phyloP scores from a whole-genome alignment of 2,797 vertebrate species.

The Leuciscus waleckii region DNA sequence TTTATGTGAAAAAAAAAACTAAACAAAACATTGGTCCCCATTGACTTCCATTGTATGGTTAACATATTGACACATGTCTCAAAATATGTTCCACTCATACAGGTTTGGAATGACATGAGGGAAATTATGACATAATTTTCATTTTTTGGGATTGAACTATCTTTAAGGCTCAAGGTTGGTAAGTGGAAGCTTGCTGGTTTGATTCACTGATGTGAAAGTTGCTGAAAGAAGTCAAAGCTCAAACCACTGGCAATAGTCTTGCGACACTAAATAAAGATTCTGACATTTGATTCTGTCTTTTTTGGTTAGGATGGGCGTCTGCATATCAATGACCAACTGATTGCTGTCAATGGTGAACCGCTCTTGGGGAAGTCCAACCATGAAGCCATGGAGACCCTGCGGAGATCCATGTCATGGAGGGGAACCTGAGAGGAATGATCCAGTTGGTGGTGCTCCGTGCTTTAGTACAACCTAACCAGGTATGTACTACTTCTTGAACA shows the following conservation, averaged over 20 bases:
- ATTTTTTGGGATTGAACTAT: not conserved
- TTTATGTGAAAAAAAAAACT: not conserved
- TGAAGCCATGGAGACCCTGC: constrained; percentile 94
- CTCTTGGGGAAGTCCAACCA: constrained; percentile 92
- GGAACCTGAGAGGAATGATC: constrained; percentile 92
- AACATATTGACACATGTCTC: not conserved
- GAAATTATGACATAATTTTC: not conserved
- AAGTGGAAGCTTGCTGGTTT: not conserved
- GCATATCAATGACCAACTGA: constrained; percentile 90
- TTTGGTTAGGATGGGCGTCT: constrained; percentile 89
- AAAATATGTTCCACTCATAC: not conserved
- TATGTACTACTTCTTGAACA: not conserved
- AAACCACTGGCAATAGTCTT: not conserved
- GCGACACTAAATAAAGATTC: not conserved
- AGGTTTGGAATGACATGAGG: not conserved
- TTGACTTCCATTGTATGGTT: not conserved
- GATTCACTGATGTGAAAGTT: not conserved
- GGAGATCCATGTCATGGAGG: constrained; percentile 97
- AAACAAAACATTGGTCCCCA: not conserved
- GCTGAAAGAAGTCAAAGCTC: not conserved
- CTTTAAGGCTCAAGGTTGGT: not conserved
- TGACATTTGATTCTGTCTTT: not conserved
- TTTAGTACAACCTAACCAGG: constrained; percentile 56
- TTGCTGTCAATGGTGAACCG: constrained; percentile 93
- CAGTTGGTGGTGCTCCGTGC: constrained; percentile 90